Percentiles rank a stretch among this genome's conserved stretches.
phyloP scores from a whole-genome alignment of 2,888 invertebrate species.

The Dryobota labecula region DNA sequence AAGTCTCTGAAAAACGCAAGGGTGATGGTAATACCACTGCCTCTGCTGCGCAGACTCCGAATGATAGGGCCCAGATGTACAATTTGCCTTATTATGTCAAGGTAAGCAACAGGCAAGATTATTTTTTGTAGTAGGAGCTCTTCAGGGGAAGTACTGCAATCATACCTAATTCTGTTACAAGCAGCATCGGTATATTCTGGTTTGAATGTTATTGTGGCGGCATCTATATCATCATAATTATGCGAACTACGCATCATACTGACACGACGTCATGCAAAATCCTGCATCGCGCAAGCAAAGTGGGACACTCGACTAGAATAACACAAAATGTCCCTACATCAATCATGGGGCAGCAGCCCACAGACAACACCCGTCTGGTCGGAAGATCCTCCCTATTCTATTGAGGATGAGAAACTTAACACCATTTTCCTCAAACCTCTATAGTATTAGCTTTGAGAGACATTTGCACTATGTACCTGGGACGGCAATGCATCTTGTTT shows the following conservation, averaged over 20 bases:
- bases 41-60: neutral
- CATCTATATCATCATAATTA: too few relatives aligned
- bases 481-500: neutral
- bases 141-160: neutral
- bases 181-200: neutral
- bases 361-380: neutral
- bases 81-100: conserved; percentile 71
- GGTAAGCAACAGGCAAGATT: conserved; percentile 60
- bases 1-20: neutral
- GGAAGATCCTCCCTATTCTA: neutral
- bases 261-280: neutral
- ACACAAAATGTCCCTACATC: neutral
- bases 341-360: neutral
- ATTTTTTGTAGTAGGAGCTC: neutral
- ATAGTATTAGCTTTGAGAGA: neutral
- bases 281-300: neutral
- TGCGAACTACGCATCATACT: neutral
- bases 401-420: neutral
- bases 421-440: neutral
- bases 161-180: neutral
- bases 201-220: neutral
- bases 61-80: conserved; percentile 18
- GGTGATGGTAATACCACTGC: neutral
- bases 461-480: neutral
- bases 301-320: neutral